Base-by-base conservation (phyloP, 1,140 invertebrate species). In the Araneus ventricosus region DNA sequence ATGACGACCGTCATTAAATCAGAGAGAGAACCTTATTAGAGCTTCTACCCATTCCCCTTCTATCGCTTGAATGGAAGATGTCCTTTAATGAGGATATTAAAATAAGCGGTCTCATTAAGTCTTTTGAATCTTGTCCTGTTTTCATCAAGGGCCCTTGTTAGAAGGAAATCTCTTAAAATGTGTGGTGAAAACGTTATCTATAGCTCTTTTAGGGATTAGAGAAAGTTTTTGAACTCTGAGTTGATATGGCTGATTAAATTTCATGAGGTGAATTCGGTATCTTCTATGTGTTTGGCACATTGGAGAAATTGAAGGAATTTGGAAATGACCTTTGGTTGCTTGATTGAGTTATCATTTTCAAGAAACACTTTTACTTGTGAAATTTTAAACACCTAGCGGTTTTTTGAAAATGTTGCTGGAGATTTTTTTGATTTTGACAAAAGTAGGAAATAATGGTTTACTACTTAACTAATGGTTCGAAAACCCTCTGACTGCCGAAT, bases 81-180 rank as follows among this genome's bases (percentile, higher is more conserved):
- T 67, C 63, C 27, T 67, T 27, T 67, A 67, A 67, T 67, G 63
- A 67, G 63, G n/a, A 67, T 67, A 67, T 67, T 67, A 67, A 67
- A 67, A 67, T 67, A 67, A 67, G 63, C 63, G 63, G 63, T 67
- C 24, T 67, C 63, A 67, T 67, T 67, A 67, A 67, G 10, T n/a
- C 63, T 8, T 67, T 67, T 67, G 63, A 67, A 27, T 10, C n/a
- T 67, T 67, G 63, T 67, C 27, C n/a, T 67, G n/a, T 27, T 67
- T 67, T 67, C 27, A 67, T 67, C 10, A 14, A 67, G 24, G 63
- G 63, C 4, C 6, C 63, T 67, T 67, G 63, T 67, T 67, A 67
- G 27, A 30, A 24, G 24, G 24, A 67, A 27, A 67, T 67, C n/a
- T 67, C 7, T 27, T n/a, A 27, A 27, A 67, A n/a, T n/a, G n/a